Evolutionary conservation across 2,888 invertebrate species (phyloP), one percentile per base, ranked within the genome.

Genomic region (Synanthedon formicaeformis): DNA sequence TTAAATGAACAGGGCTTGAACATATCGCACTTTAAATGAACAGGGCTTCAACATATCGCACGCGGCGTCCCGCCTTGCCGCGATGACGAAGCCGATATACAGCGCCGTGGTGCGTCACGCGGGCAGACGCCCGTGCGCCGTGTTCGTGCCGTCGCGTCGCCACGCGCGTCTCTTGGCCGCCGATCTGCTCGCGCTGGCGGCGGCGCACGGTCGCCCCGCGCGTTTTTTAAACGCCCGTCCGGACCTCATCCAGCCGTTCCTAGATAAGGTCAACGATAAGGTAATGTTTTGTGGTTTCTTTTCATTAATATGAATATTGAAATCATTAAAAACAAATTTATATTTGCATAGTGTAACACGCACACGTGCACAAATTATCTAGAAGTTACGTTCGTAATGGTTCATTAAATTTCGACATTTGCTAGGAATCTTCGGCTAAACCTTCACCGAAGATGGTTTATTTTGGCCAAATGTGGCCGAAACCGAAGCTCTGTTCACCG

Each of bases 71-170:
- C 91, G 99, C 11, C 90, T 99, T 40, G 94, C 98, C 0, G 96
- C 99, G 0, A 99, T 99, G 99, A 95, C 96, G 0, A 98, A 98
- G 72, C 99, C 99, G 0, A 95, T 97, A 0, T 99, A 98, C 87
- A 97, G 97, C 80, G 93, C 96, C 0, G 94, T 99, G 41, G 72
- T 93, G 2, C 92, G 96, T 27, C 91, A 96, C 77, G 95, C 96
- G 54, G 93, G 95, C 0, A 90, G 91, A 63, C 93, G 94, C 65
- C 97, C 98, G 0, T 95, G 93, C 1, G 92, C 95, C 8, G 93
- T 98, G 16, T 97, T 97, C 79, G 97, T 97, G 1, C 96, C 97
- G 0, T 95, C 96, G 0, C 88, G 50, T 6, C 93, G 96, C 53
- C 96, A 97, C 78, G 94, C 97, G 0, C 89, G 97, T 12, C 88